phyloP scores from a whole-genome alignment of 2,113 vertebrate species.

The Notothenia rossii region DNA sequence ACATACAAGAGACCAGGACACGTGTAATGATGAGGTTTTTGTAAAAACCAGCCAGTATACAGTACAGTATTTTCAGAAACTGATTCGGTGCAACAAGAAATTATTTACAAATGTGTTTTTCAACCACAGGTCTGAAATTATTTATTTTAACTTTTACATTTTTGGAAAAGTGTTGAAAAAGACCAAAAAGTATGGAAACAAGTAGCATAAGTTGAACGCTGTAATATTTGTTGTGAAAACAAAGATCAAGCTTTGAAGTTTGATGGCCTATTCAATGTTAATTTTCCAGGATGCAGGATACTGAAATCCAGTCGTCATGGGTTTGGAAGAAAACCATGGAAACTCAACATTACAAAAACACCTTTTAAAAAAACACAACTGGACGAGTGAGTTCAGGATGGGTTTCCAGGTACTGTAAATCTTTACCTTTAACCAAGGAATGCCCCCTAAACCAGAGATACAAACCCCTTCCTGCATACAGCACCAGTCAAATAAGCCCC shows the following conservation, averaged over 20 bases:
- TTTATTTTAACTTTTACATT: slow-evolving; percentile 3
- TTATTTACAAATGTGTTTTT: slow-evolving; percentile 2
- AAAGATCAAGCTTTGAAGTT: too few relatives aligned
- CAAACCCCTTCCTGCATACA: slow-evolving; percentile 23
- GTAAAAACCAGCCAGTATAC: not conserved
- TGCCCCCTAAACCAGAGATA: slow-evolving; percentile 44
- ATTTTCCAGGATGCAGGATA: not conserved
- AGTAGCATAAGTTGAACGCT: not conserved
- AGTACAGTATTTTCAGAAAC: slow-evolving; percentile 14
- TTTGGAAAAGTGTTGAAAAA: not conserved
- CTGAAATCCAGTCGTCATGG: not conserved
- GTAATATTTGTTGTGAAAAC: slow-evolving; percentile 3
- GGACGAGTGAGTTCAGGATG: slow-evolving; percentile 35
- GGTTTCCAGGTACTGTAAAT: slow-evolving; percentile 44
- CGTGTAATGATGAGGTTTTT: not conserved
- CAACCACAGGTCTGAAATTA: not conserved
- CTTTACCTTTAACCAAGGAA: slow-evolving; percentile 52
- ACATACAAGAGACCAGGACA: not conserved
- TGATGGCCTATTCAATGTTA: not conserved
- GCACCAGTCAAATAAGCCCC: slow-evolving; percentile 41
- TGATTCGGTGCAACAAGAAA: not conserved
- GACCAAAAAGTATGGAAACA: not conserved
- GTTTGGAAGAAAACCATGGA: not conserved
- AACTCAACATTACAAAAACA: not conserved
- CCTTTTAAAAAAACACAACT: not conserved